Percentiles rank a stretch among this genome's conserved stretches.
Conservation (phyloP, 1,140 invertebrate species). For the Rhopalosiphum maidis region DNA sequence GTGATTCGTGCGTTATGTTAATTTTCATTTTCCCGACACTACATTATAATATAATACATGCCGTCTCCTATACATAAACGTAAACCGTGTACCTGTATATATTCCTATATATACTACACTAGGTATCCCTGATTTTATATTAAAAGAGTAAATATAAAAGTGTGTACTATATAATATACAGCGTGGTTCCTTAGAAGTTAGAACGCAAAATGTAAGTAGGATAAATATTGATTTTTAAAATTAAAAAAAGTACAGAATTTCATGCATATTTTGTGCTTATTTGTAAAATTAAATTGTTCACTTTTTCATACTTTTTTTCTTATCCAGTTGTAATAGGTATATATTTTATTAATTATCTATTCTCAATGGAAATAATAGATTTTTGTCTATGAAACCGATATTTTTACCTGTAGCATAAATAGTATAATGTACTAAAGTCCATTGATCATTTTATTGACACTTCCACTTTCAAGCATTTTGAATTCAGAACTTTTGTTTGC, state of each 20-base stretch:
- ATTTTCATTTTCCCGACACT: constrained; percentile 29
- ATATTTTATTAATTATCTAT: not conserved
- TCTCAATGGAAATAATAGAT: not conserved
- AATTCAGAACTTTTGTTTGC: no score
- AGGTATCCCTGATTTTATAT: no score
- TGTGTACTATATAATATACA: no score
- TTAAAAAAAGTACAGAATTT: not conserved
- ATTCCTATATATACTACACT: not conserved
- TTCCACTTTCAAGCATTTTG: no score
- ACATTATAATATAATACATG: not conserved
- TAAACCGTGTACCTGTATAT: not conserved
- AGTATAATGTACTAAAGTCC: no score
- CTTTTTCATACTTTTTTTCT: not conserved
- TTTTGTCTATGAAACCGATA: no score
- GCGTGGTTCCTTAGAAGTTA: not conserved
- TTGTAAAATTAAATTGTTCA: not conserved
- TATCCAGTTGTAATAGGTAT: not conserved
- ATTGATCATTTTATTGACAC: no score
- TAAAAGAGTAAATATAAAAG: no score
- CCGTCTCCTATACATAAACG: not conserved
- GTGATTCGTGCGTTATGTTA: constrained; percentile 43
- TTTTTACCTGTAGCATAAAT: no score
- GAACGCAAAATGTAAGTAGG: no score
- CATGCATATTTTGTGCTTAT: not conserved
- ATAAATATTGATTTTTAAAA: no score